phyloP scores from a whole-genome alignment of 1,140 invertebrate genomes.

The Harpegnathos saltator region DNA sequence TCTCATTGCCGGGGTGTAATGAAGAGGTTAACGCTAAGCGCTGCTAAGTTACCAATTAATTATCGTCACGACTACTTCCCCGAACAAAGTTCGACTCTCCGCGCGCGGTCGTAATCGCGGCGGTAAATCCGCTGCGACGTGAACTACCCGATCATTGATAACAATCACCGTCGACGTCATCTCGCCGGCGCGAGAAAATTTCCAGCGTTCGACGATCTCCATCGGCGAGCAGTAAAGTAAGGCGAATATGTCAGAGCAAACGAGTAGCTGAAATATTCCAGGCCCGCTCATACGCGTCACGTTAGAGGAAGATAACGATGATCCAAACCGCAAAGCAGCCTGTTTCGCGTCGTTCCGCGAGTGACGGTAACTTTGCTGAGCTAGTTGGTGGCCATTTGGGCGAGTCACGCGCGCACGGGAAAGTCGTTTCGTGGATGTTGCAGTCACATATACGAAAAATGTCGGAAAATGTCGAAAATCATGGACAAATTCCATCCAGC shows the following conservation, averaged over 20 bases:
- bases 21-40: not conserved
- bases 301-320: conserved; percentile 71
- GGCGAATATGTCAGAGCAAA: conserved; percentile 15
- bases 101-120: not conserved
- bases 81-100: not conserved
- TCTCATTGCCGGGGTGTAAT: not conserved
- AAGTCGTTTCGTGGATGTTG: conserved; percentile 36
- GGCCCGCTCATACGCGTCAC: conserved; percentile 43
- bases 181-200: no score
- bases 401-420: conserved; percentile 45
- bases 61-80: not conserved
- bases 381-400: conserved; percentile 56
- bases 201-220: not conserved
- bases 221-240: conserved; percentile 16
- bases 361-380: conserved; percentile 41
- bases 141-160: no score
- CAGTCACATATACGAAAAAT: not conserved
- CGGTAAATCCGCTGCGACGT: no score
- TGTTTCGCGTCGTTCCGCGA: conserved; percentile 47
- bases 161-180: no score
- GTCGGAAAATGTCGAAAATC: conserved; percentile 44
- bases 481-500: conserved; percentile 35
- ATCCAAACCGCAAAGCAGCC: conserved; percentile 3
- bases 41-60: not conserved
- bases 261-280: conserved; percentile 20